Base-by-base conservation (phyloP, 2,888 invertebrate genomes). In the Blera fallax region DNA sequence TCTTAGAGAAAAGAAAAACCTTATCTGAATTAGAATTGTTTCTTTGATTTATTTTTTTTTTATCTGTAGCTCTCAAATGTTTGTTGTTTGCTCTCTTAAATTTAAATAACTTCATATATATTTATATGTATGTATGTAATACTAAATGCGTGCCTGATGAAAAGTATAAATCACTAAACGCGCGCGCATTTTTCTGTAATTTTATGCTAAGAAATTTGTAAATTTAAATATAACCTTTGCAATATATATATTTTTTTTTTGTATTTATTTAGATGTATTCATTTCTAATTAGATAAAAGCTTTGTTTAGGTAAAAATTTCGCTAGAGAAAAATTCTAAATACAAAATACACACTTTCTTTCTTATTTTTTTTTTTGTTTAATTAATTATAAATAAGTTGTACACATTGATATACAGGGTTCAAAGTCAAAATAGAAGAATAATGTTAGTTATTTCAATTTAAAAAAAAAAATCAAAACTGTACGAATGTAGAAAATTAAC, bases 321-420 rank as follows among this genome's bases (percentile, higher is more conserved):
- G 45, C 84, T 85, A 85, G 84, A 81, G 80, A 76, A 76, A 76
- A 80, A 81, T 52, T 74, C 74, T 85, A 70, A 85, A 78, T 70
- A 78, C 54, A 78, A 80, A 85, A 85, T 80, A 76, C 80, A 85
- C 73, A 69, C 45, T 40, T 37, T 54, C 18, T 45, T 43, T 21
- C 14, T 43, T 64, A 18, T 45, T 72, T 54, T 21, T 56, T 48
- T 11, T 67, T 52, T 73, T 69, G 29, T 64, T 48, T 54, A 65
- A 40, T 64, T 48, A 43, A 21, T 56, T 67, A 77, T 72, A 82
- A 84, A 84, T 65, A 62, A 79, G 43, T 50, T 74, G 67, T 84
- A 74, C 69, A 73, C 52, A 70, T 74, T 37, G 18, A 77, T 62
- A 70, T 52, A 48, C 52, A 56, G 40, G n/a, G n/a, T n/a, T n/a